These are phyloP conservation scores for Sisor rabdophorus DNA, from an alignment of 2,113 vertebrate species.

Conservation along the genomic window DNA sequence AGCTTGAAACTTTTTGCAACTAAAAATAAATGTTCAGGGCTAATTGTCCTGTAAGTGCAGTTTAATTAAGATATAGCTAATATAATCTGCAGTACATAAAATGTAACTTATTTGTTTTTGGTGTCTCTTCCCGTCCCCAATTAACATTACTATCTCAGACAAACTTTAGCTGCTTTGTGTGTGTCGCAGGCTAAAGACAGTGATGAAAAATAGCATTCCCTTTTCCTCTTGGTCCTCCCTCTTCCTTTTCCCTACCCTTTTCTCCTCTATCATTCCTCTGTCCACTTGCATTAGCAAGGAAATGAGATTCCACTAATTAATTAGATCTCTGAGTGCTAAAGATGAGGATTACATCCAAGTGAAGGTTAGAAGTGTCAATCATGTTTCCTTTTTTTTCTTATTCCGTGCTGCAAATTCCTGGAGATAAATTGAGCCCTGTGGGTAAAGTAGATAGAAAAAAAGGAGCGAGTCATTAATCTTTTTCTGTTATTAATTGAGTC, in stretches of 20 bases:
- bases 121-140: neutral
- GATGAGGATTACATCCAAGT: constrained; percentile 73
- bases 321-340: constrained; percentile 74
- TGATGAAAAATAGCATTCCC: constrained; percentile 56
- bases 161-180: neutral
- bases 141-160: neutral
- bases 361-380: constrained; percentile 72
- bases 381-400: constrained; percentile 50
- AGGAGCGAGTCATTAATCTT: constrained; percentile 62
- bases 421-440: constrained; percentile 67
- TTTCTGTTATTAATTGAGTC: constrained; percentile 68
- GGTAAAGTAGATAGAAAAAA: constrained; percentile 60
- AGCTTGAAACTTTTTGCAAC: neutral
- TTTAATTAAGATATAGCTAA: neutral
- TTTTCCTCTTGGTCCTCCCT: constrained; percentile 16
- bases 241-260: constrained; percentile 20
- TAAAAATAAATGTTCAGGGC: neutral
- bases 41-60: neutral
- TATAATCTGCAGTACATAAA: neutral
- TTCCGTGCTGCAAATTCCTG: constrained; percentile 53
- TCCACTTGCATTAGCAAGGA: constrained; percentile 72
- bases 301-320: constrained; percentile 81
- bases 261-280: constrained; percentile 65
- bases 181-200: constrained; percentile 47
- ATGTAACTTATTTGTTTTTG: neutral